Conservation (phyloP, 2,113 vertebrate genomes). For the Melanostigma gelatinosum region DNA sequence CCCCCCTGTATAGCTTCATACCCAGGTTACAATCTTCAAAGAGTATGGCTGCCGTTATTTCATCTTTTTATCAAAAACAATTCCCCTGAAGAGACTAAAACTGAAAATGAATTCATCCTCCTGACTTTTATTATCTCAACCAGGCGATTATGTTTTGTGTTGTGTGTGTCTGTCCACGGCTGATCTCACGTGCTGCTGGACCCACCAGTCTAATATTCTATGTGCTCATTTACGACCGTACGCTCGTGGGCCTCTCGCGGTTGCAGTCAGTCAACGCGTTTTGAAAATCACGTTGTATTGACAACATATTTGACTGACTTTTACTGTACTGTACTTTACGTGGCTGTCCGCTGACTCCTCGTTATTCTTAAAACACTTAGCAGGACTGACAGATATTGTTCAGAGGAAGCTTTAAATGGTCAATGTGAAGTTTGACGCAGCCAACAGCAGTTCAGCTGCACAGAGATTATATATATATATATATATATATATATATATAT, state of each 20-base stretch:
- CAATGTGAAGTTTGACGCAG: too few relatives aligned
- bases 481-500: too few relatives aligned
- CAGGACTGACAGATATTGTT: too few relatives aligned
- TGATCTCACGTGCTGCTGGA: not conserved
- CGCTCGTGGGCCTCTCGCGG: not conserved
- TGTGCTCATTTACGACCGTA: not conserved
- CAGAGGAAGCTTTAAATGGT: too few relatives aligned
- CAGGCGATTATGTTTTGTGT: not conserved
- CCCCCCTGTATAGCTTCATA: not conserved
- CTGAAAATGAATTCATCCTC: not conserved
- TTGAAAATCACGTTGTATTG: not conserved
- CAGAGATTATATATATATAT: too few relatives aligned
- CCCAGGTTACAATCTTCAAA: not conserved
- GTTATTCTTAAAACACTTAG: too few relatives aligned
- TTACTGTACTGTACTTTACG: too few relatives aligned
- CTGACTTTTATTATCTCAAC: not conserved
- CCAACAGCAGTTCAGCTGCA: too few relatives aligned
- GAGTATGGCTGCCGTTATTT: not conserved
- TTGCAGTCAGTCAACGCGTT: not conserved
- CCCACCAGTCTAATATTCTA: not conserved
- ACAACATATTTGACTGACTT: not conserved
- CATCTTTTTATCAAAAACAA: not conserved
- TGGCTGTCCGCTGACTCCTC: too few relatives aligned
- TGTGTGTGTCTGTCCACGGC: not conserved
- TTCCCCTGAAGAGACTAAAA: not conserved